Evolutionary conservation across 2,888 invertebrate genomes (phyloP).

Genomic region (Hypena proboscidalis): DNA sequence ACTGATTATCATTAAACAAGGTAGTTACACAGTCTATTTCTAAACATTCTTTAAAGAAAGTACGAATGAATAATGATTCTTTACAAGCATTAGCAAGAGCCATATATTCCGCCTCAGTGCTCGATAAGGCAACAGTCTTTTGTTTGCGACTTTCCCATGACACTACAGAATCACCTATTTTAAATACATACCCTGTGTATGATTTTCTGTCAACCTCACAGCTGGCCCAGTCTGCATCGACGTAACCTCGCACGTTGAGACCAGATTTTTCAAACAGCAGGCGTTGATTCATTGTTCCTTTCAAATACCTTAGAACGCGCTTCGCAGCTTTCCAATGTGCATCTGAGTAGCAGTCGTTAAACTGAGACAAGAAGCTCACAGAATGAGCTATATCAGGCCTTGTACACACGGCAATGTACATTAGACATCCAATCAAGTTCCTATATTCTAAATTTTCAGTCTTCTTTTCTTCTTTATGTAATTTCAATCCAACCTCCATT

Average conservation of each 20-base stretch:
- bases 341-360: too few species aligned
- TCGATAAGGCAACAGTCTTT: constrained; percentile 3
- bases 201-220: constrained; percentile 22
- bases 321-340: too few species aligned
- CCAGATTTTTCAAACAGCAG: constrained; percentile 13
- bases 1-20: background rate
- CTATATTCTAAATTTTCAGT: constrained; percentile 3
- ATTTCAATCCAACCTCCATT: background rate
- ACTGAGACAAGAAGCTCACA: constrained; percentile 28
- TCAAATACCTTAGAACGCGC: constrained; percentile 31
- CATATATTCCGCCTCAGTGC: constrained; percentile 11
- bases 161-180: background rate
- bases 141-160: constrained; percentile 7
- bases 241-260: constrained; percentile 4
- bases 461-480: background rate
- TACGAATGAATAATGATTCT: constrained; percentile 2
- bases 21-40: background rate
- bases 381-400: constrained; percentile 36
- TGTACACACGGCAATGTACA: constrained; percentile 31
- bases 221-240: constrained; percentile 32
- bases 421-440: constrained; percentile 22
- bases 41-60: background rate
- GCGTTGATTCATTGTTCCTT: constrained; percentile 25
- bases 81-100: constrained; percentile 4
- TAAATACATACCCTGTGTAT: constrained; percentile 34